Conservation (phyloP, 2,113 vertebrate species). For the Baryphthengus martii region DNA sequence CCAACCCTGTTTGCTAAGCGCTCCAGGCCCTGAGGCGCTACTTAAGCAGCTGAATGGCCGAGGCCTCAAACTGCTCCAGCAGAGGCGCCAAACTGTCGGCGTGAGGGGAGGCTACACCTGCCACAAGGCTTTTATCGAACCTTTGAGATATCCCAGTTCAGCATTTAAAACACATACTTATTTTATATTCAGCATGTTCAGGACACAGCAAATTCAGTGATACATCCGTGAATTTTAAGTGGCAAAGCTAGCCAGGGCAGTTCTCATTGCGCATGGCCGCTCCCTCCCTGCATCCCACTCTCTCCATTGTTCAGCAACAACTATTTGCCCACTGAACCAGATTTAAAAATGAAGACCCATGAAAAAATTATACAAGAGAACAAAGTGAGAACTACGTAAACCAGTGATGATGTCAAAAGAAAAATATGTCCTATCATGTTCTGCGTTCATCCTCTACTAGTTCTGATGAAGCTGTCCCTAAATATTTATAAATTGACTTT, state of each 20-base stretch:
- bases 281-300: background rate
- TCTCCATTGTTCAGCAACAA: background rate
- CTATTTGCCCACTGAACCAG: background rate
- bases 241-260: background rate
- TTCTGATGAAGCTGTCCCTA: background rate
- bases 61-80: too few species aligned
- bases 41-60: too few species aligned
- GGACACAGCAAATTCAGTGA: background rate
- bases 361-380: background rate
- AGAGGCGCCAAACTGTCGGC: too few species aligned
- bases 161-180: background rate
- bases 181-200: background rate
- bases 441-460: background rate
- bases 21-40: too few species aligned
- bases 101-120: too few species aligned
- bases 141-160: background rate
- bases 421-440: background rate
- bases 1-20: too few species aligned
- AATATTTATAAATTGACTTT: background rate
- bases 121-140: background rate
- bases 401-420: background rate
- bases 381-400: background rate
- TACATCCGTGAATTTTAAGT: background rate
- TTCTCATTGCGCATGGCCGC: background rate
- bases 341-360: background rate